Evolutionary conservation across 2,113 vertebrate genomes (phyloP), one percentile per base, ranked within the genome.

Genomic region (Clarias batrachus): DNA sequence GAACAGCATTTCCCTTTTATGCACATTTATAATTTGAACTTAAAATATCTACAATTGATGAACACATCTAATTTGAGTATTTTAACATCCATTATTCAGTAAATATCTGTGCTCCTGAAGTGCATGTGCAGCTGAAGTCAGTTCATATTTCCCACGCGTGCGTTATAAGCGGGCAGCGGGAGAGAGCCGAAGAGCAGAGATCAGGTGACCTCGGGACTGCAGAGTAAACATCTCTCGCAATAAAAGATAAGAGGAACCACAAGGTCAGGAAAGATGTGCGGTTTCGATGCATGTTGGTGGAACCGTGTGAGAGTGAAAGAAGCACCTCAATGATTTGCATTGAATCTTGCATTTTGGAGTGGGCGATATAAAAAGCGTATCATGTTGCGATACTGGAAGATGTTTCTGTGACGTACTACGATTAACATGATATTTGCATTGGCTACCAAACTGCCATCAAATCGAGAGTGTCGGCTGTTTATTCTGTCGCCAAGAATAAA

Each of bases 191-290:
- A 57, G 60, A 74, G 71, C 19, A 13, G 23, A 14, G 41, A 48
- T 85, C 83, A 85, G 11, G 73, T 85, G 83, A 66, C 59, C 27
- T 54, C 54, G 65, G 83, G 56, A 74, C 30, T 37, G 60, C 5
- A 33, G 52, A 76, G 33, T 77, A 63, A 63, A 74, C 59, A 27
- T 33, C 25, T 54, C 83, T 65, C 37, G 0, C 52, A 30, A 60
- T 48, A 48, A 74, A 52, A 85, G 59, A 65, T 65, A 85, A 85
- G 16, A 27, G 23, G 41, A 33, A 85, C 4, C 83, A 33, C 25
- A 48, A n/a, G 60, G 59, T 33, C 17, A 54, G 17, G 19, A 78
- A 54, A 85, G 33, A 52, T 63, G 10, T 63, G 73, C 3, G 74
- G 41, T 78, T 56, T 19, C 4, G 37, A 54, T 1, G 11, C 33